Evolutionary conservation across 2,113 vertebrate genomes (phyloP).

Genomic region (Oophaga pumilio): DNA sequence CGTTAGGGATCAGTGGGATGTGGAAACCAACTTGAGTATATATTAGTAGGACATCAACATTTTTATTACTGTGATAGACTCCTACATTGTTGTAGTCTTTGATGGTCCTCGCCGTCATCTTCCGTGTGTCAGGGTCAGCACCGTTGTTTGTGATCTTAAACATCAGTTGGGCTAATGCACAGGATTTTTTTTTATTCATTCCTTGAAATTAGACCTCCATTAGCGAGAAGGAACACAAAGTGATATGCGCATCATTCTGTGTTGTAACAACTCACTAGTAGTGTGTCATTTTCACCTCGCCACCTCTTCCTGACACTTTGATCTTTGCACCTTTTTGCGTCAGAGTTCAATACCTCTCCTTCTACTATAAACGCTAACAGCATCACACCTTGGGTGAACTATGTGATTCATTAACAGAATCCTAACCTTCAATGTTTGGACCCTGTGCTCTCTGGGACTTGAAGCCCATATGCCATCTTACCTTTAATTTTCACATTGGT

Average conservation of each 20-base stretch:
- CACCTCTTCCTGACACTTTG: slow-evolving; percentile 54
- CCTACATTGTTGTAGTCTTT: neutral
- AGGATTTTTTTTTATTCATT: neutral
- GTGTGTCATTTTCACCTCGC: slow-evolving; percentile 57
- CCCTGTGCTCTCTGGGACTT: slow-evolving; percentile 26
- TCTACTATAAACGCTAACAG: slow-evolving; percentile 42
- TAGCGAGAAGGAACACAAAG: slow-evolving; percentile 45
- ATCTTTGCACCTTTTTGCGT: slow-evolving; percentile 55
- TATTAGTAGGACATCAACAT: no score
- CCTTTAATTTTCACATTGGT: slow-evolving; percentile 53
- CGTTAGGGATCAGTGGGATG: no score
- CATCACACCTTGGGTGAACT: slow-evolving; percentile 51
- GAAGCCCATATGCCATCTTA: slow-evolving; percentile 45
- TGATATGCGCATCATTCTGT: slow-evolving; percentile 40
- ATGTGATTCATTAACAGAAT: slow-evolving; percentile 54
- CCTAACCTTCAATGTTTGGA: slow-evolving; percentile 28
- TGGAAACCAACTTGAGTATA: no score
- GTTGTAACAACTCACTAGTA: slow-evolving; percentile 52
- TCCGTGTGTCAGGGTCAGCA: neutral
- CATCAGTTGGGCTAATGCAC: neutral
- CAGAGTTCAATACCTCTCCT: slow-evolving; percentile 48
- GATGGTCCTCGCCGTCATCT: neutral
- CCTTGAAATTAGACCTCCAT: slow-evolving; percentile 28
- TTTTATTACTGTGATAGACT: no score
- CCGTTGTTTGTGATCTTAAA: neutral